phyloP scores from a whole-genome alignment of 1,140 invertebrate genomes.

The Drosophila nannoptera region DNA sequence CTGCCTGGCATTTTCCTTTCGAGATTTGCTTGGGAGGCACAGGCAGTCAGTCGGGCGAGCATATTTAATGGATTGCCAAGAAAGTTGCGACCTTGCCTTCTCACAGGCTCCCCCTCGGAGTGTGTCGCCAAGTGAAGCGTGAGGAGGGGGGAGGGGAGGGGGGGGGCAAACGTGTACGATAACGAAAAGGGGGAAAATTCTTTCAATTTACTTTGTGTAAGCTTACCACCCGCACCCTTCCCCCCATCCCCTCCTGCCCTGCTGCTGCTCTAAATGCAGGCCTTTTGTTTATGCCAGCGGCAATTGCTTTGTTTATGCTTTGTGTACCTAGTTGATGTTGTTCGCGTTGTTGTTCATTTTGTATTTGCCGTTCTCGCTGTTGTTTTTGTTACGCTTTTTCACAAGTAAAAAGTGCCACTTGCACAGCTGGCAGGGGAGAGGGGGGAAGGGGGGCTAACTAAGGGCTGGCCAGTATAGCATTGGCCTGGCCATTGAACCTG shows the following conservation, averaged over 20 bases:
- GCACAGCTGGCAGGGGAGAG: conserved; percentile 19
- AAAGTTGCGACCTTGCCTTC: conserved; percentile 32
- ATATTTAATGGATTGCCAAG: conserved; percentile 66
- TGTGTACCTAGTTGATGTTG: conserved; percentile 24
- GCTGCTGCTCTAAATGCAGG: conserved; percentile 26
- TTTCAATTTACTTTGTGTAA: conserved; percentile 14
- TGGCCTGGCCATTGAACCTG: conserved; percentile 38
- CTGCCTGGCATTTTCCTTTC: conserved; percentile 13
- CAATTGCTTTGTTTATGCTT: conserved; percentile 60
- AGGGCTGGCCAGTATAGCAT: conserved; percentile 35
- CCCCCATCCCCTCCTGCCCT: neutral
- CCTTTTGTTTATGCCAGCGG: conserved; percentile 59
- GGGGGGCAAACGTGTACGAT: too few relatives aligned
- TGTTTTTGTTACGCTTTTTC: too few relatives aligned
- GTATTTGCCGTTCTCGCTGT: conserved; percentile 32
- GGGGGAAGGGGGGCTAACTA: neutral
- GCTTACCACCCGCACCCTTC: neutral
- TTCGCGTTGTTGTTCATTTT: conserved; percentile 31
- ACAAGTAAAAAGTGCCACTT: conserved; percentile 68
- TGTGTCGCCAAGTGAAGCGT: conserved; percentile 18
- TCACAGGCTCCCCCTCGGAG: conserved; percentile 2
- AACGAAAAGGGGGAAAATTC: conserved; percentile 4
- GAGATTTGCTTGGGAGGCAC: conserved; percentile 30
- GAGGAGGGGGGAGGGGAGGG: neutral
- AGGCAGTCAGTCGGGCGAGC: conserved; percentile 20